Base-by-base conservation (phyloP, 2,113 vertebrate species). In the Jaculus jaculus region DNA sequence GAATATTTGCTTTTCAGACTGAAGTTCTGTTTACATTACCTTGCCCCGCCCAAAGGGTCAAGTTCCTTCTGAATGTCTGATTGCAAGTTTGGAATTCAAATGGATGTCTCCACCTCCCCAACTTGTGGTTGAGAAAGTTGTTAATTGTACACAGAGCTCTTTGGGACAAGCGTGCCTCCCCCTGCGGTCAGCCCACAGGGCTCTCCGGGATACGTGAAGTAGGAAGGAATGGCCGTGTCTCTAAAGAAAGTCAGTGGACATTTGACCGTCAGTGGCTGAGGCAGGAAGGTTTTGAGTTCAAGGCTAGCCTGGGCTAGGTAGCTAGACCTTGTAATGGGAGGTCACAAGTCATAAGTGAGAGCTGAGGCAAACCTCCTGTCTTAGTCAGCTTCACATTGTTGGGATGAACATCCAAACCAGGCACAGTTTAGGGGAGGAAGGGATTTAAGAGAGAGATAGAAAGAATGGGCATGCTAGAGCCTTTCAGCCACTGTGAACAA, bases 11-110 rank as follows among this genome's bases (percentile, higher is more conserved):
- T 90, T 91, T 18, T 80, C 87, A 79, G n/a, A 24, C 63, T 58
- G 47, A 75, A 5, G 21, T 68, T 95, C 47, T 89, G 68, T 91
- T 94, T 87, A 21, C 60, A 84, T 90, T 66, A 84, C 34, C 65
- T 6, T 47, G 83, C 92, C 75, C 83, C n/a, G n/a, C 51, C 51
- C 51, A 85, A 75, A 94, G 89, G 65, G 47, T 84, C 5, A 17
- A 54, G 34, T 34, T 60, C 81, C 75, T 81, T 88, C 72, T 87
- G 34, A 85, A 51, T 75, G 86, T 80, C 75, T 84, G 85, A 78
- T 94, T 39, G 51, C 51, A 66, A 83, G 69, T 91, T 94, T 75
- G 74, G 83, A 74, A 54, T 89, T 78, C 89, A 51, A 17, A 20
- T 34, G 20, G 72, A 0, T 80, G 7, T 68, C 39, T 89, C 75